These are phyloP conservation scores for Drosophila cracens DNA, from an alignment of 2,888 invertebrate species.

Conservation along the genomic window DNA sequence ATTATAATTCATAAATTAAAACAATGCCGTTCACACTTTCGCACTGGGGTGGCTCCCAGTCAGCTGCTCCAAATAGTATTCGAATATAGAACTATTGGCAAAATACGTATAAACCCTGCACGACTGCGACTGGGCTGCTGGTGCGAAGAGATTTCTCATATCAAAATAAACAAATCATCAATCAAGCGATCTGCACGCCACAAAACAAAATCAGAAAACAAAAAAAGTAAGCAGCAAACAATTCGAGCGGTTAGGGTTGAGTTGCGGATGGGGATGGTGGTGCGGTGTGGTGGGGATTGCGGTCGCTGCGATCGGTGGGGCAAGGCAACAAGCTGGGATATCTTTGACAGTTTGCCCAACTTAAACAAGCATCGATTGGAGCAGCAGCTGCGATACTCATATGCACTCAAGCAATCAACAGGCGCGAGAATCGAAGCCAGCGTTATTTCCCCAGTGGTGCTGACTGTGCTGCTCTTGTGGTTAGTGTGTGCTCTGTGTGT, in stretches of 20 bases:
- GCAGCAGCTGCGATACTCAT: slow-evolving; percentile 64
- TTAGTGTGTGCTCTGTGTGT: slow-evolving; percentile 15
- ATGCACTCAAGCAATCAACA: slow-evolving; percentile 77
- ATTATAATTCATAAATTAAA: slow-evolving; percentile 77
- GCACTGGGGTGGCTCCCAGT: slow-evolving; percentile 45
- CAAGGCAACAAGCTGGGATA: slow-evolving; percentile 66
- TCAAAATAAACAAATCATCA: slow-evolving; percentile 83
- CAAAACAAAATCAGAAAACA: slow-evolving; percentile 4
- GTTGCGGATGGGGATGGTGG: not conserved
- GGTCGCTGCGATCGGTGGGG: slow-evolving; percentile 12
- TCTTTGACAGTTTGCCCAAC: slow-evolving; percentile 78
- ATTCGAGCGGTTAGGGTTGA: slow-evolving; percentile 17
- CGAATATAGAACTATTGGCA: slow-evolving; percentile 51
- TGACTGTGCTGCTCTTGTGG: slow-evolving; percentile 14
- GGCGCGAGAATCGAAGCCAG: slow-evolving; percentile 51
- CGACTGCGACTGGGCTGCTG: slow-evolving; percentile 19
- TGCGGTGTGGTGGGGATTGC: not conserved
- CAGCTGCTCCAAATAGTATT: slow-evolving; percentile 45
- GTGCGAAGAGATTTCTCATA: slow-evolving; percentile 76
- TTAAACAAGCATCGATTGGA: slow-evolving; percentile 55
- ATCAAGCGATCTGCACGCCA: slow-evolving; percentile 75
- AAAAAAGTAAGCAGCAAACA: slow-evolving; percentile 35
- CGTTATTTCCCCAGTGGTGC: not conserved
- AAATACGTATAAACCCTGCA: slow-evolving; percentile 36
- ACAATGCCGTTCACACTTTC: slow-evolving; percentile 47